Evolutionary conservation across 2,888 invertebrate species (phyloP).

Genomic region (Chironomus riparius): DNA sequence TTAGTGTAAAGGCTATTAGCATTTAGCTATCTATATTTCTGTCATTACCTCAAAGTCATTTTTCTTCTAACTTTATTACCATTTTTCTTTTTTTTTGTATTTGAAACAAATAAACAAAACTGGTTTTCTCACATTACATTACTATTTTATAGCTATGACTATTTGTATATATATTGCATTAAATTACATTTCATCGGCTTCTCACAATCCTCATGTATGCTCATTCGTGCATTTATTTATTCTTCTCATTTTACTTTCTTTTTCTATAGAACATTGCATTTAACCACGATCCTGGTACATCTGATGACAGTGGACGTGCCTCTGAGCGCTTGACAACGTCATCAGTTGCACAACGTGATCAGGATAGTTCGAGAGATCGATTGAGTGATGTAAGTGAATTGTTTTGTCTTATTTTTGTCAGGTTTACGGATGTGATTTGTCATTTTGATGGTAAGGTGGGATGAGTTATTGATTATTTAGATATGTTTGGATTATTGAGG

Average conservation of each 20-base stretch:
- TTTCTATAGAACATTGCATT: conserved; percentile 56
- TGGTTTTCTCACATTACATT: neutral
- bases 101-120: neutral
- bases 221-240: neutral
- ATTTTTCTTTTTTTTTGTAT: neutral
- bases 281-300: conserved; percentile 70
- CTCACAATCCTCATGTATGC: neutral
- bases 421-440: too few species aligned
- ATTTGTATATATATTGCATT: too few species aligned
- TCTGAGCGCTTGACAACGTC: conserved; percentile 71
- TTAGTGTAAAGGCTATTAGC: neutral
- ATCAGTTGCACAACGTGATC: conserved; percentile 65
- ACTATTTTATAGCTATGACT: too few species aligned
- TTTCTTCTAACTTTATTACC: neutral
- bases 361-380: conserved; percentile 74
- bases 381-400: conserved; percentile 68
- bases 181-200: too few species aligned
- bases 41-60: neutral
- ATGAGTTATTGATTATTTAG: neutral
- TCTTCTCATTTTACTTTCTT: neutral
- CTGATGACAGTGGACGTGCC: conserved; percentile 75
- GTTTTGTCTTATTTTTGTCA: neutral
- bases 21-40: neutral
- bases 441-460: too few species aligned
- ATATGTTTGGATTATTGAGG: neutral